phyloP scores from a whole-genome alignment of 2,888 invertebrate genomes.

The Aphrophora alni region DNA sequence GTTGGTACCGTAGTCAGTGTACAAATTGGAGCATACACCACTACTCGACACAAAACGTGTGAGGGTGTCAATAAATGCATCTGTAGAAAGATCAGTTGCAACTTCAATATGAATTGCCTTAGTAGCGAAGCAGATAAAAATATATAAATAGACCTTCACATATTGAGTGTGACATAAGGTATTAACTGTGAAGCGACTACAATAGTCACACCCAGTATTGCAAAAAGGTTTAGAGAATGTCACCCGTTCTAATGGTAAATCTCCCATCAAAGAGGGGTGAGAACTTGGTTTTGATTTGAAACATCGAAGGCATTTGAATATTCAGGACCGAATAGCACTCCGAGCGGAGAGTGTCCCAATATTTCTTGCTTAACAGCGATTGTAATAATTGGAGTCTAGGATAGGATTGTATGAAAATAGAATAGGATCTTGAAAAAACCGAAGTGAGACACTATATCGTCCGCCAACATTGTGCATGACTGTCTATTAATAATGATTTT shows the following conservation, averaged over 20 bases:
- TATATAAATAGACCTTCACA: constrained; percentile 35
- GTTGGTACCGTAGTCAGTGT: constrained; percentile 54
- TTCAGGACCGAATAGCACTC: constrained; percentile 33
- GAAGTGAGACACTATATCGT: too few relatives aligned
- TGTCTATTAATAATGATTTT: too few relatives aligned
- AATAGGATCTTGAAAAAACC: too few relatives aligned
- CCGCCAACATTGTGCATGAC: too few relatives aligned
- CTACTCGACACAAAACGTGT: constrained; percentile 49
- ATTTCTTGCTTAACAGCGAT: too few relatives aligned
- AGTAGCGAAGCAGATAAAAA: constrained; percentile 50
- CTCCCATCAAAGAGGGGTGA: constrained; percentile 28
- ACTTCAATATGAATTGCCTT: constrained; percentile 51
- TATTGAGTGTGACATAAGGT: background rate
- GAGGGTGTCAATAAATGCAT: constrained; percentile 51
- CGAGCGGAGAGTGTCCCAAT: constrained; percentile 36
- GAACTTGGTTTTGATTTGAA: constrained; percentile 13
- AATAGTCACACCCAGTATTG: constrained; percentile 46
- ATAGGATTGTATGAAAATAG: too few relatives aligned
- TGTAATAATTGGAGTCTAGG: too few relatives aligned
- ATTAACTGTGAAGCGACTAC: constrained; percentile 42
- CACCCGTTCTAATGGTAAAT: constrained; percentile 34
- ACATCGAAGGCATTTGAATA: constrained; percentile 44
- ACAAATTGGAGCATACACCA: constrained; percentile 47
- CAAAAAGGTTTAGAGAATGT: constrained; percentile 23
- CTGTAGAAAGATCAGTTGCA: constrained; percentile 50